Percentiles rank a stretch among this genome's conserved stretches.
Conservation (phyloP, 2,797 vertebrate species). For the Pipistrellus pygmaeus region DNA sequence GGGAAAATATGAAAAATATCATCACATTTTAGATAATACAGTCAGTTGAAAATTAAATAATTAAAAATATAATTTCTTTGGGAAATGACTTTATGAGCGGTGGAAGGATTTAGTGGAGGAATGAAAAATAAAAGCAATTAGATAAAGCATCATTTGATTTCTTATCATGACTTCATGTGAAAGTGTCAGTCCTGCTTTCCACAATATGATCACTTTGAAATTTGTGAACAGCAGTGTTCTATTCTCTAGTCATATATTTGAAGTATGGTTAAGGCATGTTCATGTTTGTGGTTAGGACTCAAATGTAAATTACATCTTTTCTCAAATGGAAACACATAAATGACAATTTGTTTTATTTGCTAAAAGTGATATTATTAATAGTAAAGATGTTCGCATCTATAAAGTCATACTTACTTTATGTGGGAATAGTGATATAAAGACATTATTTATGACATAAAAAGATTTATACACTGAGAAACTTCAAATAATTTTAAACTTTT, state of each 20-base stretch:
- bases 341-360: slow-evolving; percentile 49
- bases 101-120: slow-evolving; percentile 69
- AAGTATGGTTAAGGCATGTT: slow-evolving; percentile 34
- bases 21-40: slow-evolving; percentile 73
- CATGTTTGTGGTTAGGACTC: not conserved
- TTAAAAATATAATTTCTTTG: slow-evolving; percentile 80
- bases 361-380: slow-evolving; percentile 51
- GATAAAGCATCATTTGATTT: slow-evolving; percentile 69
- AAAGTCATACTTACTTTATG: slow-evolving; percentile 7
- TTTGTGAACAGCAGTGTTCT: not conserved
- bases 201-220: not conserved
- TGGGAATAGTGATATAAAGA: not conserved
- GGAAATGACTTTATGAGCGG: slow-evolving; percentile 72
- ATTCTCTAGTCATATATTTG: slow-evolving; percentile 16
- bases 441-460: not conserved
- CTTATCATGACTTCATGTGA: slow-evolving; percentile 58
- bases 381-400: slow-evolving; percentile 35
- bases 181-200: slow-evolving; percentile 12
- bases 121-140: slow-evolving; percentile 52
- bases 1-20: slow-evolving; percentile 75
- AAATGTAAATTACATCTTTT: not conserved
- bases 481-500: slow-evolving; percentile 42
- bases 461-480: not conserved
- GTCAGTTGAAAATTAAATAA: not conserved
- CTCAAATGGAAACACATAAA: slow-evolving; percentile 10